These are phyloP conservation scores for Mesembrinibis cayennensis DNA, from an alignment of 2,113 vertebrate species.

Conservation along the genomic window DNA sequence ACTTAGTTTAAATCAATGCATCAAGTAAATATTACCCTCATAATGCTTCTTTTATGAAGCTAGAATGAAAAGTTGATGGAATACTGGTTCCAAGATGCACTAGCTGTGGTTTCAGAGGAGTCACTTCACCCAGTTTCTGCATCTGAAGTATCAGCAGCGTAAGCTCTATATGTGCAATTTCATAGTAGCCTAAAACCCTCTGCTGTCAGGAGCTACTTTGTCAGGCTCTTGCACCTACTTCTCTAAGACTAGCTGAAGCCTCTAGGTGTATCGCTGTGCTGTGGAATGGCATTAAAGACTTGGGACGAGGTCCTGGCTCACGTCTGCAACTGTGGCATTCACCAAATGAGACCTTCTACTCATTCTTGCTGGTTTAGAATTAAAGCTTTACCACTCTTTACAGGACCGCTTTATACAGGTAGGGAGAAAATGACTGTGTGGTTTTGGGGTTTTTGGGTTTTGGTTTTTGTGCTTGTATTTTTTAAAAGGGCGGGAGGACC, in stretches of 20 bases:
- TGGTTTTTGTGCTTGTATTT: not conserved
- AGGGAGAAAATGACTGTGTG: not conserved
- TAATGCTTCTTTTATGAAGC: not conserved
- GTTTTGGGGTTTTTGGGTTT: not conserved
- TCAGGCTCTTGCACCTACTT: not conserved
- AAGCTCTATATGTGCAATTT: not conserved
- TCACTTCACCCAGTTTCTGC: not conserved
- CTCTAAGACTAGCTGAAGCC: not conserved
- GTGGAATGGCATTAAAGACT: not conserved
- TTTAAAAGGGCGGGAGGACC: accelerated
- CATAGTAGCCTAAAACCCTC: not conserved
- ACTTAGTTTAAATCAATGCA: not conserved
- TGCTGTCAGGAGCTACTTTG: not conserved
- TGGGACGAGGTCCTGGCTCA: not conserved
- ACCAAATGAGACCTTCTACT: not conserved
- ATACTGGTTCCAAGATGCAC: not conserved
- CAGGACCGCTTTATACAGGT: not conserved
- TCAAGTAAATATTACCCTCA: not conserved
- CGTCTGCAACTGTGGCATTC: not conserved
- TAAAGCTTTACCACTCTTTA: not conserved
- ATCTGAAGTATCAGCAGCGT: not conserved
- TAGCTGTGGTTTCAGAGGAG: not conserved
- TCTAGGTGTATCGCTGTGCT: not conserved
- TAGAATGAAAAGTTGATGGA: not conserved
- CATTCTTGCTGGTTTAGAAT: not conserved